A percentile compares a stretch with the other conserved stretches of the same genome.
Conservation (phyloP, 2,888 invertebrate genomes). For the Philhelius pedissequus region DNA sequence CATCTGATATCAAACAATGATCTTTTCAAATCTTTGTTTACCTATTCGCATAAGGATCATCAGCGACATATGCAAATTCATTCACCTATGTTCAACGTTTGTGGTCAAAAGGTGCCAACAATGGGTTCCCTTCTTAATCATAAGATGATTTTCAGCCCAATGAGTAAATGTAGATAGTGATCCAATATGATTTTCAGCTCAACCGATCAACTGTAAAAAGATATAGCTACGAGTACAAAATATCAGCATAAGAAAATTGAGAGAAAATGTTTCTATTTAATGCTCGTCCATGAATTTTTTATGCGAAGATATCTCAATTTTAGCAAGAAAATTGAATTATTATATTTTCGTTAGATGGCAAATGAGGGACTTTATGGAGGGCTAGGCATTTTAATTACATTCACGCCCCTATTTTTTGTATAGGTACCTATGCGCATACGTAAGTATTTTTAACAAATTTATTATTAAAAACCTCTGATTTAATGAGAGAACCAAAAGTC, state of each 20-base stretch:
- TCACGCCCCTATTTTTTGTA: background rate
- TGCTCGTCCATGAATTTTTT: slow-evolving; percentile 23
- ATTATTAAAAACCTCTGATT: background rate
- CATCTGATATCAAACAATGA: slow-evolving; percentile 27
- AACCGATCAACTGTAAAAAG: slow-evolving; percentile 45
- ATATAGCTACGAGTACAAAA: slow-evolving; percentile 32
- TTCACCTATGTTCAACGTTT: slow-evolving; percentile 47
- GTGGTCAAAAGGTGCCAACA: slow-evolving; percentile 38
- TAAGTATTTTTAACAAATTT: background rate
- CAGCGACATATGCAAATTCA: slow-evolving; percentile 54
- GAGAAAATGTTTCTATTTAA: slow-evolving; percentile 1
- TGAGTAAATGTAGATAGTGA: slow-evolving; percentile 27
- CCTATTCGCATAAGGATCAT: background rate
- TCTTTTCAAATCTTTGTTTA: background rate
- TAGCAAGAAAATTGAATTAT: background rate
- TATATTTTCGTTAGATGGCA: background rate
- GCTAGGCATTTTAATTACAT: background rate
- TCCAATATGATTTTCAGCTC: slow-evolving; percentile 31
- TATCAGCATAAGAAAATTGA: background rate
- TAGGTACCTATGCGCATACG: background rate
- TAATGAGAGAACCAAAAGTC: background rate
- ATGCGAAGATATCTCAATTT: background rate
- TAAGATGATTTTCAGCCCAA: slow-evolving; percentile 50
- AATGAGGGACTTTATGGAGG: background rate
- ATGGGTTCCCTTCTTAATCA: slow-evolving; percentile 5